Evolutionary conservation across 2,888 invertebrate species (phyloP).

Genomic region (Rugalucina vietnamica): DNA sequence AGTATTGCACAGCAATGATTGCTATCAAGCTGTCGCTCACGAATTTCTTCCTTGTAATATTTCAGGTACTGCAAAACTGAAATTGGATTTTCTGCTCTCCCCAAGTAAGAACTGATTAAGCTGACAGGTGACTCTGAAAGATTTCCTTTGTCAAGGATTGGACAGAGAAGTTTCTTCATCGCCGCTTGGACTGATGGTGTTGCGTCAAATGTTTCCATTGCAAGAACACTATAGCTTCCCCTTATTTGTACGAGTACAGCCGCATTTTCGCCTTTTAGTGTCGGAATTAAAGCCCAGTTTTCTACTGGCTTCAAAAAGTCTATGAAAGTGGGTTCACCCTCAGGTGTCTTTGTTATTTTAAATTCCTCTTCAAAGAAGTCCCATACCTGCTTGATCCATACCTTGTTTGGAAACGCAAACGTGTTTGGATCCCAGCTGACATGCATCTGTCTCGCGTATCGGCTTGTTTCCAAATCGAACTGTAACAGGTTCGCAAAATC

Average conservation of each 20-base stretch:
- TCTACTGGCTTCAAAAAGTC: background rate
- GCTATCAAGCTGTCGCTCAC: background rate
- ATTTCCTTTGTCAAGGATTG: background rate
- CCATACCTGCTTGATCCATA: background rate
- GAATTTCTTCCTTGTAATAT: background rate
- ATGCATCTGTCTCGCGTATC: background rate
- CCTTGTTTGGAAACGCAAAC: background rate
- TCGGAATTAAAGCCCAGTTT: background rate
- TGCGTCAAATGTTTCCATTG: background rate
- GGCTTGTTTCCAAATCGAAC: background rate
- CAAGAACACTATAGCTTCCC: background rate
- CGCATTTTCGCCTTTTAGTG: background rate
- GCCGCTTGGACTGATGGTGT: background rate
- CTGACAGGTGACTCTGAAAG: background rate
- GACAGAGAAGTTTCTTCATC: background rate
- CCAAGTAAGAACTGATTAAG: background rate
- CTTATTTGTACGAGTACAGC: background rate
- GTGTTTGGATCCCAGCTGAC: background rate
- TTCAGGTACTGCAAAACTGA: background rate
- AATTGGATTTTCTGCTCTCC: background rate
- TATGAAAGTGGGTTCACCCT: background rate
- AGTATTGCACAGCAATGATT: background rate
- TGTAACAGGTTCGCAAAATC: background rate
- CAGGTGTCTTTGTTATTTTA: background rate
- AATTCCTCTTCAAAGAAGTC: background rate